These are phyloP conservation scores for Polyergus mexicanus DNA, from an alignment of 1,140 invertebrate species.

Conservation along the genomic window DNA sequence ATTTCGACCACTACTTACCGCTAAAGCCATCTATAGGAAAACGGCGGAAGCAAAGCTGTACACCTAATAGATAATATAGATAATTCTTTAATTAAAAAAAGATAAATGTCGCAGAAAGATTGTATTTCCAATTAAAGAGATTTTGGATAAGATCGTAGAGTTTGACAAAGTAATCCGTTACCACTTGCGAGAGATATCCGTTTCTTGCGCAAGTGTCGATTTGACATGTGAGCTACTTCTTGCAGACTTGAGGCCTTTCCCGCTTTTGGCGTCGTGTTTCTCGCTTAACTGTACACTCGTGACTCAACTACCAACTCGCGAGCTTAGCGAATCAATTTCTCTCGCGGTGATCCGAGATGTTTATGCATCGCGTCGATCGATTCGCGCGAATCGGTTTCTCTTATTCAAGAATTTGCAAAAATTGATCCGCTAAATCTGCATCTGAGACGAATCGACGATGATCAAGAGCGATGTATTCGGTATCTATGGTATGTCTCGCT, in stretches of 20 bases:
- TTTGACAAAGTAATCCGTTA: neutral
- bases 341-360: constrained; percentile 25
- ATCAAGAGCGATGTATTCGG: neutral
- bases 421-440: neutral
- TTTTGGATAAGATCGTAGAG: neutral
- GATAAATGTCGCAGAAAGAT: neutral
- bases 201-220: constrained; percentile 4
- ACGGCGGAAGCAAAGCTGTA: too few relatives aligned
- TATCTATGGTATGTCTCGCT: neutral
- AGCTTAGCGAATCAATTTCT: constrained; percentile 43
- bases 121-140: neutral
- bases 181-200: neutral
- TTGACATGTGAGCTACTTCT: constrained; percentile 45
- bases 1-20: too few relatives aligned
- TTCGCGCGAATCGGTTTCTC: neutral
- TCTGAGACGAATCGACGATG: neutral
- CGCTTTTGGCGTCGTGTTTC: constrained; percentile 28
- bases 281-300: constrained; percentile 51
- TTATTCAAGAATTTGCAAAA: neutral
- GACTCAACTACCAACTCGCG: constrained; percentile 55
- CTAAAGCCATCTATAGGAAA: too few relatives aligned
- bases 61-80: too few relatives aligned
- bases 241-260: constrained; percentile 32
- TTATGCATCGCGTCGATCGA: constrained; percentile 28
- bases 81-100: neutral